Evolutionary conservation across 2,113 vertebrate genomes (phyloP).

Genomic region (Phrynosoma platyrhinos): DNA sequence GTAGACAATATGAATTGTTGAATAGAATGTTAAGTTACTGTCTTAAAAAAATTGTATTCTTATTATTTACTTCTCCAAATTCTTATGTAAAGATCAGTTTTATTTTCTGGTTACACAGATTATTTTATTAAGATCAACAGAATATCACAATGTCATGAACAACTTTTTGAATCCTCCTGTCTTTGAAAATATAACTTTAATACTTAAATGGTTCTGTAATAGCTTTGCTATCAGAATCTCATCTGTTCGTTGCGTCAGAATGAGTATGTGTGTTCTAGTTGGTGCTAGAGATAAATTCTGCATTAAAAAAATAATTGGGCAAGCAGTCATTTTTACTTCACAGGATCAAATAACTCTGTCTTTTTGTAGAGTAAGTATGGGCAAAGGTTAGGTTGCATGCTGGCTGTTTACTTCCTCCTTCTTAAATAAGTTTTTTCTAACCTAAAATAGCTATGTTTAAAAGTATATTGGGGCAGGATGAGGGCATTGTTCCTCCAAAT

Average conservation of each 20-base stretch:
- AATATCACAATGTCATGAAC: not conserved
- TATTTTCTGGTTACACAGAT: too few relatives aligned
- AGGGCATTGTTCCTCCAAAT: too few relatives aligned
- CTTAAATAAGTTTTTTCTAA: too few relatives aligned
- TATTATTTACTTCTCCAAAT: not conserved
- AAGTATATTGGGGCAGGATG: too few relatives aligned
- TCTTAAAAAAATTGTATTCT: constrained; percentile 20
- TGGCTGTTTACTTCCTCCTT: too few relatives aligned
- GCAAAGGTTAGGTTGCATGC: too few relatives aligned
- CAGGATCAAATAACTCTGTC: too few relatives aligned
- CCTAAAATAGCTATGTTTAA: too few relatives aligned
- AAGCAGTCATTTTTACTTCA: not conserved
- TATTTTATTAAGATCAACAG: too few relatives aligned
- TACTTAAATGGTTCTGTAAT: not conserved
- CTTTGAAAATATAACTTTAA: too few relatives aligned
- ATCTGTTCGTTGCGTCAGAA: not conserved
- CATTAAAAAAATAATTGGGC: not conserved
- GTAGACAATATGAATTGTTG: not conserved
- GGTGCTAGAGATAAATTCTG: not conserved
- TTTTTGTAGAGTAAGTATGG: too few relatives aligned
- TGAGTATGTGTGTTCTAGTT: not conserved
- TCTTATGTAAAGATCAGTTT: not conserved
- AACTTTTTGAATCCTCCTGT: not conserved
- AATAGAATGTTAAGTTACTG: constrained; percentile 34
- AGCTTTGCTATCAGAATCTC: too few relatives aligned